These are phyloP conservation scores for Paradoxurus hermaphroditus DNA, from an alignment of 2,113 vertebrate genomes.

Conservation along the genomic window DNA sequence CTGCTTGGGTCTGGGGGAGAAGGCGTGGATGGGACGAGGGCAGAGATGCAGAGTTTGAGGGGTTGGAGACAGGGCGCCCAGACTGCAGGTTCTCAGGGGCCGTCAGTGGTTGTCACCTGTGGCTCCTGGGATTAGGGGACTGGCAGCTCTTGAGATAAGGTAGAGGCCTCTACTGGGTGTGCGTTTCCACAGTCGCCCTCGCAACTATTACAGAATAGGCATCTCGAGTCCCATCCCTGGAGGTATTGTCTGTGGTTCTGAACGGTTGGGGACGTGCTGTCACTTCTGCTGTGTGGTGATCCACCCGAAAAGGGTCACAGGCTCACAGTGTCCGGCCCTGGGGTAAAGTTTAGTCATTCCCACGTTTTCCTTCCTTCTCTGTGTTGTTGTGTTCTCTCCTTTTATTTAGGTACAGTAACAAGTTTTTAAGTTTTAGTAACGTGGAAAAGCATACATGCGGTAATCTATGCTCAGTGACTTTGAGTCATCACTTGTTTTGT, in stretches of 20 bases:
- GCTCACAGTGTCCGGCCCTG: fast-evolving
- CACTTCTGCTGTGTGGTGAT: fast-evolving
- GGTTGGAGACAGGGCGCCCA: neutral
- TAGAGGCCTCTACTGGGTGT: fast-evolving
- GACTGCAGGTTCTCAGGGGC: neutral
- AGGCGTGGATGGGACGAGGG: fast-evolving
- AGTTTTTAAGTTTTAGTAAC: neutral
- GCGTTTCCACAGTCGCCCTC: neutral
- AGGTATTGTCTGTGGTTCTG: neutral
- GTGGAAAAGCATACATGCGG: neutral
- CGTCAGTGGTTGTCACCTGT: neutral
- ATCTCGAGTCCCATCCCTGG: neutral
- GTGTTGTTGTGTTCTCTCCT: neutral
- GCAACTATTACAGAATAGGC: neutral
- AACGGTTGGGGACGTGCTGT: neutral
- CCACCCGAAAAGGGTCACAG: fast-evolving
- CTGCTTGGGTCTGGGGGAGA: neutral
- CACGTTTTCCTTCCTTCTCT: neutral
- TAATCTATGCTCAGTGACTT: neutral
- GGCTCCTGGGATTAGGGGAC: neutral
- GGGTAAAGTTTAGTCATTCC: neutral
- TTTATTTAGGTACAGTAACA: neutral
- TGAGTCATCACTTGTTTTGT: neutral
- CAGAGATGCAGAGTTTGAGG: neutral
- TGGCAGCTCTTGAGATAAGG: fast-evolving